phyloP scores from a whole-genome alignment of 2,888 invertebrate species.

The Diarsia dahlii region DNA sequence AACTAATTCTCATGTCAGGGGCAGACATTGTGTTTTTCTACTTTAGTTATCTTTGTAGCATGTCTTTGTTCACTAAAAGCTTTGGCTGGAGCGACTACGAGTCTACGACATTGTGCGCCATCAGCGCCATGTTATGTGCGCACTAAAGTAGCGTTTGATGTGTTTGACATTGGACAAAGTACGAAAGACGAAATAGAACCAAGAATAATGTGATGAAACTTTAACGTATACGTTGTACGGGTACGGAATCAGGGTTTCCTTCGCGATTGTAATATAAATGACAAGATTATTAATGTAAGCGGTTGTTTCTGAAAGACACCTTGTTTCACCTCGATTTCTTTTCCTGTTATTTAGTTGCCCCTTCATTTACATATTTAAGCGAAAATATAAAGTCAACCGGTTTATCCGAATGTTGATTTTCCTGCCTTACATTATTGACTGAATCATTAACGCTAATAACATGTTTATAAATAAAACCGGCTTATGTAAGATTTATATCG shows the following conservation, averaged over 20 bases:
- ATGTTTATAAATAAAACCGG: slow-evolving; percentile 64
- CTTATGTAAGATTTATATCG: slow-evolving; percentile 57
- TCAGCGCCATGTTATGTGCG: slow-evolving; percentile 18
- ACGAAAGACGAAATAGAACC: slow-evolving; percentile 36
- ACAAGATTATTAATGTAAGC: slow-evolving; percentile 59
- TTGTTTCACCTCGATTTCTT: slow-evolving; percentile 74
- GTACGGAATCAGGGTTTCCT: slow-evolving; percentile 14
- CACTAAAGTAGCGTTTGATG: slow-evolving; percentile 31
- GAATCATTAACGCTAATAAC: slow-evolving; percentile 65
- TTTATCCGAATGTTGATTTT: slow-evolving; percentile 70
- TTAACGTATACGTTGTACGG: slow-evolving; percentile 22
- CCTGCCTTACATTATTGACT: slow-evolving; percentile 65
- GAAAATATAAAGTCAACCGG: slow-evolving; percentile 67
- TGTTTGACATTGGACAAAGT: slow-evolving; percentile 48
- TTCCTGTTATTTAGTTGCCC: slow-evolving; percentile 76
- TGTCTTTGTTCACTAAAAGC: slow-evolving; percentile 44
- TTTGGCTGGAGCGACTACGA: slow-evolving; percentile 22
- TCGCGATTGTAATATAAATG: slow-evolving; percentile 55
- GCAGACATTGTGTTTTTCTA: slow-evolving; percentile 32
- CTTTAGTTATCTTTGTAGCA: slow-evolving; percentile 19
- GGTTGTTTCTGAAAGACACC: slow-evolving; percentile 65
- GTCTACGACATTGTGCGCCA: slow-evolving; percentile 23
- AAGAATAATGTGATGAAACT: slow-evolving; percentile 43
- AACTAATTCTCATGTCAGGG: slow-evolving; percentile 25
- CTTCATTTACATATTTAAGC: slow-evolving; percentile 68